Evolutionary conservation across 1,140 invertebrate genomes (phyloP).

Genomic region (Lordiphosa stackelbergi): DNA sequence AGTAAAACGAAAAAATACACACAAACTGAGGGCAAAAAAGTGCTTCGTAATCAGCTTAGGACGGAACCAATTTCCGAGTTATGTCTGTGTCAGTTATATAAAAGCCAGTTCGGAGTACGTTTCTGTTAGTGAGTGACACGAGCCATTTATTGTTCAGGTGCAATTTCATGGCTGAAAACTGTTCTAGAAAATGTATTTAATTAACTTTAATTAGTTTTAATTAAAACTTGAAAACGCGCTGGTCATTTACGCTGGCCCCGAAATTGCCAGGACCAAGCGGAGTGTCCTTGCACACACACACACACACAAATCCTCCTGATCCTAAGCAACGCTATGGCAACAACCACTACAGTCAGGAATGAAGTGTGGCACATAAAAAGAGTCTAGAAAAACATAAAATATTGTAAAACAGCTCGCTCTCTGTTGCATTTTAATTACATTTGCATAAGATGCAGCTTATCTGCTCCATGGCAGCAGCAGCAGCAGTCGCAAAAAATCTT

Average conservation of each 20-base stretch:
- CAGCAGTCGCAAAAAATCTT: slow-evolving; percentile 23
- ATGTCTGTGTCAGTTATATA: slow-evolving; percentile 6
- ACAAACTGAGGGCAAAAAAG: slow-evolving; percentile 22
- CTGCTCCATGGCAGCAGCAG: slow-evolving; percentile 26
- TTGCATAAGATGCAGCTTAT: slow-evolving; percentile 57
- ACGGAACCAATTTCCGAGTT: not conserved
- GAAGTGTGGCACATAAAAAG: slow-evolving; percentile 18
- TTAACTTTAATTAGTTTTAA: slow-evolving; percentile 56
- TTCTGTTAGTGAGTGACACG: no score
- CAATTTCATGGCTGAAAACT: slow-evolving; percentile 13
- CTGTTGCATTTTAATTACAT: slow-evolving; percentile 56
- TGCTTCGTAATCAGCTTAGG: slow-evolving; percentile 45
- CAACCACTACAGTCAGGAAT: slow-evolving; percentile 9
- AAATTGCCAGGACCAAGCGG: slow-evolving; percentile 11
- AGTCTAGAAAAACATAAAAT: slow-evolving; percentile 45
- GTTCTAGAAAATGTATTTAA: slow-evolving; percentile 33
- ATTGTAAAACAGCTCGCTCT: slow-evolving; percentile 48
- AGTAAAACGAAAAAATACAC: slow-evolving; percentile 3
- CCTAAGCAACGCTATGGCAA: slow-evolving; percentile 29
- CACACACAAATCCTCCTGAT: slow-evolving; percentile 21
- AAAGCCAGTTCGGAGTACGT: not conserved
- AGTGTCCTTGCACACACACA: slow-evolving; percentile 1
- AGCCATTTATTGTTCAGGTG: slow-evolving; percentile 3
- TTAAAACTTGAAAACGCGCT: slow-evolving; percentile 28
- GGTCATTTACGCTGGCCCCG: slow-evolving; percentile 23